Base-by-base conservation (phyloP, 2,113 vertebrate species). In the Apteryx owenii region DNA sequence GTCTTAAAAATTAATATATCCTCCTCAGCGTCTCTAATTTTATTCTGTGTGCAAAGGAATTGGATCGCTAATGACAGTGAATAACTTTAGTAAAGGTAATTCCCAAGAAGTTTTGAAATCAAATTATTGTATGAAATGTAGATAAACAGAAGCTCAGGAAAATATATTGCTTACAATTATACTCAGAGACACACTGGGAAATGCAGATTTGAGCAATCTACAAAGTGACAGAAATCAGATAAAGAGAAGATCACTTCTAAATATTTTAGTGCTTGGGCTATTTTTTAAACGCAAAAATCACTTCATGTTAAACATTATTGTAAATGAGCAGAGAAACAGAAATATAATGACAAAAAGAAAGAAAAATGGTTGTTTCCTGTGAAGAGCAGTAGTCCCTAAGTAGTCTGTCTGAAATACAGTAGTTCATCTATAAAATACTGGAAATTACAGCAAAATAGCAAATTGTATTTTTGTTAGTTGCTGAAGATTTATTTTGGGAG, bases 331-430 rank as follows among this genome's bases (percentile, higher is more conserved):
- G 65, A 54, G 54, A 66, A 77, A 62, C 5, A 10, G 60, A 68
- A 72, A 19, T n/a, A 33, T 31, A 25, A 1, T 9, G 38, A 56
- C 40, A 71, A 0, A 11, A 4, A 42, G 8, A 48, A 46, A 4
- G 12, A 1, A 12, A 26, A 42, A 64, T 0, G 12, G 38, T 20
- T 36, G 36, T n/a, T 76, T 26, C 12, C 81, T 29, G 0, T 4
- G 26, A 40, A 58, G 48, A 8, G 33, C 81, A 28, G 33, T 0
- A 22, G 5, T 56, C 78, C 71, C 38, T 1, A 1, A 71, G 62
- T 7, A 26, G 61, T 26, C 65, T 77, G 50, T 19, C 61, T 38
- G 5, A 38, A n/a, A 42, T 10, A 16, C 31, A 5, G 0, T 7
- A 31, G 21, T 21, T 61, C 31, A 18, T 17, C 61, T 26, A 10